Evolutionary conservation across 2,113 vertebrate species (phyloP), one percentile per base, ranked within the genome.

Genomic region (Menura novaehollandiae): DNA sequence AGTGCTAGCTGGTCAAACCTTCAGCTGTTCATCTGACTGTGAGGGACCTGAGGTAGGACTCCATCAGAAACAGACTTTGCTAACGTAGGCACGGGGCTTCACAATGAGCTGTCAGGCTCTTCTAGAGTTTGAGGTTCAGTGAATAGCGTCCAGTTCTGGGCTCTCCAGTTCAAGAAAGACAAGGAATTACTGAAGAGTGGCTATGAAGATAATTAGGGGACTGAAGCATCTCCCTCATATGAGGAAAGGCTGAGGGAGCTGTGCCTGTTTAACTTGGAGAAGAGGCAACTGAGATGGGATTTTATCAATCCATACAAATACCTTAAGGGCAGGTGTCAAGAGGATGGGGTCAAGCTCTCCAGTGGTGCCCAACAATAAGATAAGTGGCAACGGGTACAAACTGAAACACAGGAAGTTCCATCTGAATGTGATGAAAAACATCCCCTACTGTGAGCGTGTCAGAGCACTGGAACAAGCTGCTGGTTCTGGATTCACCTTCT

Each of bases 41-140:
- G 79, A 41, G 21, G 15, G 43, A 51, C 60, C 37, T 75, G 28
- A 51, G 19, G 7, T 8, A 71, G 43, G 44, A 44, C 37, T 84
- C n/a, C 3, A 5, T 27, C 1, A 2, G 52, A 80, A 90, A 35
- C 1, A 2, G 39, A 20, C 32, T 71, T 83, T 13, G n/a, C 47
- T 43, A 5, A 27, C 5, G 2, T 39, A 20, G 60, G 28, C 39
- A 13, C 0, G 0, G 22, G 15, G 7, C 21, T 68, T 89, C n/a
- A 22, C 32, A 53, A 23, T 63, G 35, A 72, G 24, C 18, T 88
- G 41, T 56, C 41, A 47, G 23, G 6, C 16, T 82, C 16, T 56
- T 39, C 11, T 43, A 4, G 43, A 88, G 20, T 88, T 56, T 64
- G 59, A 44, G 5, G 22, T 76, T 88, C 44, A 73, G 1, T 72